Evolutionary conservation across 2,888 invertebrate species (phyloP), one percentile per base, ranked within the genome.

Genomic region (Synergus japonicus): DNA sequence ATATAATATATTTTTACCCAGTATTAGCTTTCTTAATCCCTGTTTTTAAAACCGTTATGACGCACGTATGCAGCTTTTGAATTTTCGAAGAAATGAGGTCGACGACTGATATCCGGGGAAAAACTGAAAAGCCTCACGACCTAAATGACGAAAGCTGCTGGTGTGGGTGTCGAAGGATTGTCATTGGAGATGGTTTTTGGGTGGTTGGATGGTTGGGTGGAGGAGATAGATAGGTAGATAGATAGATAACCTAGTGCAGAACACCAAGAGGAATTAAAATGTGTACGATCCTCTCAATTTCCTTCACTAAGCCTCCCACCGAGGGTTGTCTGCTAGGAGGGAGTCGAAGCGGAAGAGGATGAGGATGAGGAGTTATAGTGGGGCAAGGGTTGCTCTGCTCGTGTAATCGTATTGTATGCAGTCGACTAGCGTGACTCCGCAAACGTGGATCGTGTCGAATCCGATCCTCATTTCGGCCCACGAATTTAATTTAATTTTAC

Each of bases 341-440:
- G 81, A 81, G 77, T 66, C 69, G 37, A n/a, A 80, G 81, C 83
- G 79, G 73, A 76, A 41, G 82, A 84, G 83, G 83, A 83, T 84
- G 85, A 82, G 84, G 83, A 82, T 83, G 65, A 66, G 82, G 81
- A 81, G 85, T 83, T 80, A 82, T 83, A 81, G 82, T 83, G 83
- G 82, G 84, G 84, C 85, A 85, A 84, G 86, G 86, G 88, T 86
- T 89, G 89, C 87, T 88, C 88, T 82, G 85, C 85, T 85, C 85
- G 88, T 87, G 89, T 89, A 90, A 89, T 89, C 90, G 88, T 85
- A 86, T 89, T 88, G 89, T 88, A 89, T 89, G 89, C 91, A 92
- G 91, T 92, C 88, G 90, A 90, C 89, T 87, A 88, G 87, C 89
- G 91, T 87, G 88, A 86, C 88, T 90, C 89, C 85, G 87, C 86